Evolutionary conservation across 2,888 invertebrate species (phyloP), one percentile per base, ranked within the genome.

Genomic region (Drosophila fungiperda): DNA sequence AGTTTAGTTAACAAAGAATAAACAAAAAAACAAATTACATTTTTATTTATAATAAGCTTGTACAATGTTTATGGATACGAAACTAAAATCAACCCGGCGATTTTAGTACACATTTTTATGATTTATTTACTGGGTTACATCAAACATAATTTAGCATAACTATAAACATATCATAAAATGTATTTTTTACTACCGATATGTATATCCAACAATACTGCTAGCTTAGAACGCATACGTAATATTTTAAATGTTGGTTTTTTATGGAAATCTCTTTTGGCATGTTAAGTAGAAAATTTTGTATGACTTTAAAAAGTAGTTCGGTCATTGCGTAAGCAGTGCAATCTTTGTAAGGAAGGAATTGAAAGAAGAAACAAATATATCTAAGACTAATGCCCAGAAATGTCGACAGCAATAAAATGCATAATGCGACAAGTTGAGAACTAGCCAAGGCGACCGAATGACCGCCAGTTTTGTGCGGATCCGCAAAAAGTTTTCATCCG

Each of bases 361-460:
- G 54, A 58, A 74, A 52, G 29, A 32, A 65, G 49, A 29, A 62
- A 58, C 55, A 68, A 57, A 59, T 73, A 57, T 70, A 54, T 50
- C 50, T 61, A 62, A 40, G 85, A 74, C 82, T 79, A 87, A 82
- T 84, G 86, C 63, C 73, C 67, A 67, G 90, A 80, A 70, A 69
- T 75, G 88, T 73, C 86, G 73, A 57, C 77, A 80, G 80, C 86
- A 85, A 85, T 85, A 83, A 87, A 85, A 87, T 42, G 88, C 86
- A 89, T 90, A 90, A 85, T 82, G 83, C 90, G 90, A 82, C 90
- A 85, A 88, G 72, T 88, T 90, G 86, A 74, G 73, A 90, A 73
- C 80, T 82, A 76, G 84, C 65, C 69, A 73, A 73, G 69, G 68
- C 86, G 73, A 80, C 80, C 78, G 73, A 85, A 76, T 90, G 90